Conservation (phyloP, 1,140 invertebrate genomes). For the Lucilia cuprina region DNA sequence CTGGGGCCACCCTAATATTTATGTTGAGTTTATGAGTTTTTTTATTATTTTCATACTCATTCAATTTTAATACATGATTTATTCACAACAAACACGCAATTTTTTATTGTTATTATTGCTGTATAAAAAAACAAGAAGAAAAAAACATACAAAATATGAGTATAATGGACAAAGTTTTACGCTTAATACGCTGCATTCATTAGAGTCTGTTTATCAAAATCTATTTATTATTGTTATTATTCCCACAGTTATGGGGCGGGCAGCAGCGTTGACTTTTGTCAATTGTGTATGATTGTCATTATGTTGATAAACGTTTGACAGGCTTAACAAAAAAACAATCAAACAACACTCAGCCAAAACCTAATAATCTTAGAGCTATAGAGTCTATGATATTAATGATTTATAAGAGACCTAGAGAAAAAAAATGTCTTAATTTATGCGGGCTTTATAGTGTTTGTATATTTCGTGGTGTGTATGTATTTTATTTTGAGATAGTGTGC, state of each 20-base stretch:
- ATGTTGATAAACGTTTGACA: conserved; percentile 9
- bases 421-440: conserved; percentile 17
- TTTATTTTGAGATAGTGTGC: not conserved
- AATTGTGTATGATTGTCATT: not conserved
- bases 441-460: not conserved
- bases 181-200: not conserved
- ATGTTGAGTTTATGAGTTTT: not conserved
- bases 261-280: not conserved
- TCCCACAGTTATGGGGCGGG: not conserved
- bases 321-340: not conserved
- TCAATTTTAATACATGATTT: not conserved
- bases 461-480: not conserved
- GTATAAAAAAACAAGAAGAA: no score
- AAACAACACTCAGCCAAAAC: not conserved
- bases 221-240: not conserved
- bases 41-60: not conserved
- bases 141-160: no score
- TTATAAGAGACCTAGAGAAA: not conserved
- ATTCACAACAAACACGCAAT: not conserved
- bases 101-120: not conserved
- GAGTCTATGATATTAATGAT: not conserved
- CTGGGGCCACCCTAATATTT: no score
- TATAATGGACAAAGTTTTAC: not conserved
- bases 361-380: not conserved
- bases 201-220: not conserved